A percentile compares a stretch with the other conserved stretches of the same genome.
phyloP scores from a whole-genome alignment of 2,113 vertebrate genomes.

The Gnathonemus echidnorhynchus region DNA sequence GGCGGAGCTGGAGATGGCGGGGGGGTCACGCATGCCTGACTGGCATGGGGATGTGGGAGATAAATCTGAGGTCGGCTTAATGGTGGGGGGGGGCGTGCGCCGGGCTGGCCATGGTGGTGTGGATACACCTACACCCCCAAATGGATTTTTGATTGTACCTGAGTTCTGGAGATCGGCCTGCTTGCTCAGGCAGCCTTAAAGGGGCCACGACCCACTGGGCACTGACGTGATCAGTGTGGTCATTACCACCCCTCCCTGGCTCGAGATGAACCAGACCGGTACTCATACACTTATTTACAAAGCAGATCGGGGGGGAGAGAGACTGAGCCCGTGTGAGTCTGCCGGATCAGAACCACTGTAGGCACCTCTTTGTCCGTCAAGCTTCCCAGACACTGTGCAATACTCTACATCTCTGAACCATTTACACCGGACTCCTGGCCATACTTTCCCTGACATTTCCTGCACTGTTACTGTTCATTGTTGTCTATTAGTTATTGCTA shows the following conservation, averaged over 20 bases:
- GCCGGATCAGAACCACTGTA: neutral
- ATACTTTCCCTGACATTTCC: neutral
- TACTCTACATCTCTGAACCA: neutral
- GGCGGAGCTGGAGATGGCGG: neutral
- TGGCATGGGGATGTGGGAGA: neutral
- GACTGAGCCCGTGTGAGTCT: neutral
- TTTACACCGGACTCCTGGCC: neutral
- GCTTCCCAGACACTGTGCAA: neutral
- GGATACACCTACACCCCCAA: neutral
- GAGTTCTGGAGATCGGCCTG: neutral
- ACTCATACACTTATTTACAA: constrained; percentile 6
- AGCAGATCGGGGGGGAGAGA: constrained; percentile 9
- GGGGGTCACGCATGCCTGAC: neutral
- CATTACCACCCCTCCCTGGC: neutral
- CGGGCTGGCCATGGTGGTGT: neutral
- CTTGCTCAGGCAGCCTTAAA: neutral
- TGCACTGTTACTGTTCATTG: too few relatives aligned
- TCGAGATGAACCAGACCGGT: neutral
- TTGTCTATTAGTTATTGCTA: neutral
- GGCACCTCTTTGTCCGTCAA: neutral
- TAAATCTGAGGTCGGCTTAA: neutral
- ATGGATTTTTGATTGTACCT: constrained; percentile 12
- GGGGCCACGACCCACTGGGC: neutral
- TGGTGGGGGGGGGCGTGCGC: neutral
- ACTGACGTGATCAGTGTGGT: constrained; percentile 4